phyloP scores from a whole-genome alignment of 2,797 vertebrate species.

The Lagodon rhomboides region DNA sequence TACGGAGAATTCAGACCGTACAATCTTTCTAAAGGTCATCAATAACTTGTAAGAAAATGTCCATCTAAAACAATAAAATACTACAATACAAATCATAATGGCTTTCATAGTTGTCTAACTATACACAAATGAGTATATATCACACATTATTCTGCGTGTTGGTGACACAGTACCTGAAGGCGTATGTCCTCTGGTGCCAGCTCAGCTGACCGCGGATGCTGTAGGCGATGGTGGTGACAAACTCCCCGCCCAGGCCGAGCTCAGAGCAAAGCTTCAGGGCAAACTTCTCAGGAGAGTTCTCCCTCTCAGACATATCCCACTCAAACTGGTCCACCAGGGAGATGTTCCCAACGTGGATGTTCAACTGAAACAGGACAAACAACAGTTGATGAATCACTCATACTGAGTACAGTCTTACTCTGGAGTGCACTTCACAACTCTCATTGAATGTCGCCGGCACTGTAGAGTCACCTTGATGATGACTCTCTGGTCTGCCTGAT shows the following conservation, averaged over 20 bases:
- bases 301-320: slow-evolving; percentile 99
- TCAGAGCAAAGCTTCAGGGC: slow-evolving; percentile 97
- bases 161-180: slow-evolving; percentile 91
- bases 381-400: fast-evolving
- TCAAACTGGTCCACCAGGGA: slow-evolving; percentile 99
- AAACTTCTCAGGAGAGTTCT: slow-evolving; percentile 97
- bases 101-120: too few species aligned
- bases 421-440: background rate
- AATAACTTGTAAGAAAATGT: background rate
- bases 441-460: background rate
- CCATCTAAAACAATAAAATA: too few species aligned
- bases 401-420: background rate
- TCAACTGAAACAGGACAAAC: slow-evolving; percentile 83
- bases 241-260: slow-evolving; percentile 95
- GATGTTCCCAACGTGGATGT: slow-evolving; percentile 98
- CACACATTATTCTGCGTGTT: background rate
- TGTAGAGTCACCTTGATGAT: slow-evolving; percentile 91
- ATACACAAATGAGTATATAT: too few species aligned
- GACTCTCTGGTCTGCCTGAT: slow-evolving; percentile 97
- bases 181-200: slow-evolving; percentile 98
- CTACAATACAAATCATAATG: too few species aligned
- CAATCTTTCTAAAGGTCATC: background rate
- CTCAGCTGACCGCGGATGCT: slow-evolving; percentile 98
- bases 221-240: slow-evolving; percentile 98
- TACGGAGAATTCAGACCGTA: background rate